Evolutionary conservation across 2,888 invertebrate genomes (phyloP).

Genomic region (Drosophila infuscata): DNA sequence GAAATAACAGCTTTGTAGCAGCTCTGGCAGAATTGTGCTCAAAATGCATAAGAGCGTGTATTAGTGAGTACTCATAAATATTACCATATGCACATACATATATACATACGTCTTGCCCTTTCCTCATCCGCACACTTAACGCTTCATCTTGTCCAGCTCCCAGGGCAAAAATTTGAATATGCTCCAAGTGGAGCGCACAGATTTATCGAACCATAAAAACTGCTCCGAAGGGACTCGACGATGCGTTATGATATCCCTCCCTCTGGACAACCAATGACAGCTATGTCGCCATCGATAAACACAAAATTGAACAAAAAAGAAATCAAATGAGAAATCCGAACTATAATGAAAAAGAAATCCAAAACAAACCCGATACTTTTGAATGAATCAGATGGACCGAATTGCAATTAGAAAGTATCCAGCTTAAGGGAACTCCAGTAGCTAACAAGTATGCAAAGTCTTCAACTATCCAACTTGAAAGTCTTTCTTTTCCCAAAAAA

Average conservation of each 20-base stretch:
- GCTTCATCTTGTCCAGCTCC: conserved; percentile 26
- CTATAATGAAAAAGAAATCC: conserved; percentile 22
- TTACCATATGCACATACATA: conserved; percentile 55
- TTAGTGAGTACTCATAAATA: conserved; percentile 69
- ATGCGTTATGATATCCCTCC: conserved; percentile 42
- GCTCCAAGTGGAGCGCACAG: conserved; percentile 64
- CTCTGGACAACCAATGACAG: conserved; percentile 1
- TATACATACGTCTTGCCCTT: conserved; percentile 19
- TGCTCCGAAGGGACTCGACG: conserved; percentile 28
- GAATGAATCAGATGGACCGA: conserved; percentile 19
- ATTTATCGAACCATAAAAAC: conserved; percentile 64
- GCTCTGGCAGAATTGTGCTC: conserved; percentile 60
- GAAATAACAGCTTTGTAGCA: conserved; percentile 14
- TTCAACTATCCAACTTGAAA: background rate
- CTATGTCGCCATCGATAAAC: conserved; percentile 11
- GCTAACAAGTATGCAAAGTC: background rate
- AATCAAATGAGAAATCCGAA: background rate
- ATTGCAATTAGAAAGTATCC: background rate
- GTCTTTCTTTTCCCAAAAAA: background rate
- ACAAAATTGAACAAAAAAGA: conserved; percentile 8
- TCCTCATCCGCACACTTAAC: conserved; percentile 8
- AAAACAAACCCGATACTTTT: conserved; percentile 1
- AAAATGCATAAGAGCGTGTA: conserved; percentile 67
- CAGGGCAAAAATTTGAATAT: conserved; percentile 59
- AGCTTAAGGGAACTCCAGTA: conserved; percentile 4